Conservation (phyloP, 2,113 vertebrate genomes). For the Myrmecobius fasciatus region DNA sequence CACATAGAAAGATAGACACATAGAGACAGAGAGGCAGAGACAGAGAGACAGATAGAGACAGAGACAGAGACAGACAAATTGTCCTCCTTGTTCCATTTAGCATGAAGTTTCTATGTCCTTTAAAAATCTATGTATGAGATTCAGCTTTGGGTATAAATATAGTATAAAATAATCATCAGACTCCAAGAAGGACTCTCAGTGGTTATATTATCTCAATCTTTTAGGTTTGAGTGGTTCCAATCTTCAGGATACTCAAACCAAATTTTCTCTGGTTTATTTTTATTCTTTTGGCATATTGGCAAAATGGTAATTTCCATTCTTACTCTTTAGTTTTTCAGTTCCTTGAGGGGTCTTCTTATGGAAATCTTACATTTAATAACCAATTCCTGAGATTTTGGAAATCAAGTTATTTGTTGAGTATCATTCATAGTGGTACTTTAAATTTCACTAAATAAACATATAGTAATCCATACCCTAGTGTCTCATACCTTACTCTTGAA, state of each 20-base stretch:
- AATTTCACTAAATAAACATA: conserved; percentile 41
- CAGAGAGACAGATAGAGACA: no score
- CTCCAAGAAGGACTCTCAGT: background rate
- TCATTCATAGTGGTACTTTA: background rate
- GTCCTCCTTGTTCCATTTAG: background rate
- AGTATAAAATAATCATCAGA: background rate
- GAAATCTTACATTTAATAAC: background rate
- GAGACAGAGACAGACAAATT: background rate
- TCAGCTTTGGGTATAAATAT: background rate
- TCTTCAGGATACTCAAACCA: background rate
- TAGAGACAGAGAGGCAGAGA: no score
- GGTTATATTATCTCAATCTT: background rate
- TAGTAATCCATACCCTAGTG: conserved; percentile 6
- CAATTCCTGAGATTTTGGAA: conserved; percentile 19
- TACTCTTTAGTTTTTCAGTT: background rate
- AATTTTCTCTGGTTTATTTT: background rate
- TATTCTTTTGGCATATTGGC: background rate
- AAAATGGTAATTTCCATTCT: background rate
- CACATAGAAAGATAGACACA: no score
- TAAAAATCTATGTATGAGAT: background rate
- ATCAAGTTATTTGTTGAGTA: background rate
- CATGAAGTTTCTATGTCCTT: background rate
- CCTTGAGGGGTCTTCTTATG: background rate
- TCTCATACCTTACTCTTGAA: conserved; percentile 58
- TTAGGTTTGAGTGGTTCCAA: background rate